phyloP scores from a whole-genome alignment of 2,797 vertebrate genomes.

The Sebastes flavidus region DNA sequence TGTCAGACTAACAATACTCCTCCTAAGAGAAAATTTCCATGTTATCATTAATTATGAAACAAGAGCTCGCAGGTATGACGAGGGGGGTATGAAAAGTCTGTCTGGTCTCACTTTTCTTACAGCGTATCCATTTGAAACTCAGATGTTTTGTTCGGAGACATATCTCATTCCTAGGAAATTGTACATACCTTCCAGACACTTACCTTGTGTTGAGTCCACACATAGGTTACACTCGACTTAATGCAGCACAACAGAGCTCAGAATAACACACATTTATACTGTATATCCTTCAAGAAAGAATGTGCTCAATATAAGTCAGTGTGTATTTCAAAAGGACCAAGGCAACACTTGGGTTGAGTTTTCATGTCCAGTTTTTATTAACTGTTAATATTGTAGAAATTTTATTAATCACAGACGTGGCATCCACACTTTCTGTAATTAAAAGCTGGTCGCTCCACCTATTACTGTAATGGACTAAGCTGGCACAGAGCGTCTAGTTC shows the following conservation, averaged over 20 bases:
- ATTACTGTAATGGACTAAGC: neutral
- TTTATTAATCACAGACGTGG: neutral
- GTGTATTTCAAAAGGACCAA: neutral
- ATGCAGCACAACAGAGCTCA: neutral
- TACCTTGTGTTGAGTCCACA: neutral
- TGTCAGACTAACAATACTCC: slow-evolving; percentile 46
- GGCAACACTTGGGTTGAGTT: neutral
- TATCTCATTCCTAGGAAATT: neutral
- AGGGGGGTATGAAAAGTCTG: slow-evolving; percentile 12
- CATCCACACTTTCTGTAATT: neutral
- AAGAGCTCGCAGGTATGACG: slow-evolving; percentile 33
- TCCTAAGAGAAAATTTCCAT: slow-evolving; percentile 40
- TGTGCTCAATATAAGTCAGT: neutral
- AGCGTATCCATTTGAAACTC: neutral
- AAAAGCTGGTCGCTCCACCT: neutral
- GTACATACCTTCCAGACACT: neutral
- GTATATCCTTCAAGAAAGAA: neutral
- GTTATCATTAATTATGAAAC: slow-evolving; percentile 58
- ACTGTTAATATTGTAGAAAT: neutral
- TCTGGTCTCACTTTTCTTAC: slow-evolving; percentile 5
- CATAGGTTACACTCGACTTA: neutral
- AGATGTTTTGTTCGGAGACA: neutral
- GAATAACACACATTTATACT: neutral
- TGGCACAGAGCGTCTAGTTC: neutral
- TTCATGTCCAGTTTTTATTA: neutral